Conservation (phyloP, 2,888 invertebrate species). For the Plagiodera versicolora region DNA sequence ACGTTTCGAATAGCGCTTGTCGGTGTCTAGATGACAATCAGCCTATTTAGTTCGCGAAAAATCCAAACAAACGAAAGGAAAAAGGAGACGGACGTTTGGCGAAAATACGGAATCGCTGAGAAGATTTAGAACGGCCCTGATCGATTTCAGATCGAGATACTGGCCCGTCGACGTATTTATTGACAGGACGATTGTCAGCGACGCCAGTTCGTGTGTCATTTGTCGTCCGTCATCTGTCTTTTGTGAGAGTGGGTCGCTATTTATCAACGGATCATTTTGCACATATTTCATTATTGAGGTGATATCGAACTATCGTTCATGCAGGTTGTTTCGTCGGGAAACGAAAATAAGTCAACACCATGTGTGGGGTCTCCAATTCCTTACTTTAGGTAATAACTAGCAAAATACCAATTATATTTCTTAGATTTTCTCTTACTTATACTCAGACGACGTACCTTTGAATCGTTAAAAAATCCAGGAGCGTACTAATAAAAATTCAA, state of each 20-base stretch:
- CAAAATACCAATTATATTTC: too few species aligned
- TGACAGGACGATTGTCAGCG: not conserved
- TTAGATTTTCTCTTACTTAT: too few species aligned
- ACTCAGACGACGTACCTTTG: too few species aligned
- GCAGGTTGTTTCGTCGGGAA: too few species aligned
- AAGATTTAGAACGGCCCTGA: constrained; percentile 4
- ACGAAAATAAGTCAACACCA: too few species aligned
- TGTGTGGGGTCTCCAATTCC: too few species aligned
- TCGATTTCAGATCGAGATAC: not conserved
- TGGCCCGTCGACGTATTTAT: not conserved
- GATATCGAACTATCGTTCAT: too few species aligned
- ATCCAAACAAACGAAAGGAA: constrained; percentile 17
- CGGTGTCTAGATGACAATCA: constrained; percentile 23
- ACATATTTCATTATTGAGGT: too few species aligned
- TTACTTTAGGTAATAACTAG: too few species aligned
- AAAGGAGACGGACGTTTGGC: constrained; percentile 14
- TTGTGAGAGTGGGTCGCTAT: constrained; percentile 14
- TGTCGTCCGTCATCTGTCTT: constrained; percentile 34
- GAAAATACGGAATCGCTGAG: constrained; percentile 12
- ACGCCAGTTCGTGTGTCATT: not conserved
- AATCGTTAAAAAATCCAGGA: too few species aligned
- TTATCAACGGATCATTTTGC: not conserved
- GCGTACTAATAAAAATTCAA: too few species aligned
- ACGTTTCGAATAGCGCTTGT: constrained; percentile 10
- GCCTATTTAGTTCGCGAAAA: constrained; percentile 23